phyloP scores from a whole-genome alignment of 2,797 vertebrate species.

The Bradypodion ventrale region DNA sequence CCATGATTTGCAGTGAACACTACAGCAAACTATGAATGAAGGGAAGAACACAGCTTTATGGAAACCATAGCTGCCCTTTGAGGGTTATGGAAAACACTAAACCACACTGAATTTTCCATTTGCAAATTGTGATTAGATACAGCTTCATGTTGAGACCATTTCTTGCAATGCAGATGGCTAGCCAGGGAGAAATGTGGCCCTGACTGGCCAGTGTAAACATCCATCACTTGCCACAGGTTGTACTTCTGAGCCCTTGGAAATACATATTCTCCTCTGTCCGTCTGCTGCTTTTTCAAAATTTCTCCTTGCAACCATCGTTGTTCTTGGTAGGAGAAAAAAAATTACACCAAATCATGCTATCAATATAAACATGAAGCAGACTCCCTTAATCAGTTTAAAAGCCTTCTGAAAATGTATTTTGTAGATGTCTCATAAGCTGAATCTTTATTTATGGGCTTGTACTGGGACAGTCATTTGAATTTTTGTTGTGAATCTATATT shows the following conservation, averaged over 20 bases:
- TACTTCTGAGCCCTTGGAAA: slow-evolving; percentile 41
- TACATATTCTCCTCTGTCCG: slow-evolving; percentile 21
- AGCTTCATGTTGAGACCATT: too few species aligned
- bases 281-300: fast-evolving
- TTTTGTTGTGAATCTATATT: slow-evolving; percentile 56
- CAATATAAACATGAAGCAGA: slow-evolving; percentile 56
- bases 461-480: slow-evolving; percentile 63
- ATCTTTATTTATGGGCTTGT: slow-evolving; percentile 68
- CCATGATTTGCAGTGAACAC: not conserved
- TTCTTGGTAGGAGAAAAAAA: slow-evolving; percentile 28
- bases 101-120: not conserved
- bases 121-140: too few species aligned
- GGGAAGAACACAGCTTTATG: not conserved
- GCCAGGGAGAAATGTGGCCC: not conserved
- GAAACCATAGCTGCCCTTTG: not conserved
- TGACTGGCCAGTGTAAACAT: not conserved
- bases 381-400: slow-evolving; percentile 72
- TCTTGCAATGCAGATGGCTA: not conserved
- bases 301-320: slow-evolving; percentile 9
- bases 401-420: slow-evolving; percentile 66
- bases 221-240: slow-evolving; percentile 13
- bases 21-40: too few species aligned
- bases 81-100: not conserved
- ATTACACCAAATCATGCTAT: slow-evolving; percentile 44
- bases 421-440: slow-evolving; percentile 50